phyloP scores from a whole-genome alignment of 2,113 vertebrate species.

The Columba janthina region DNA sequence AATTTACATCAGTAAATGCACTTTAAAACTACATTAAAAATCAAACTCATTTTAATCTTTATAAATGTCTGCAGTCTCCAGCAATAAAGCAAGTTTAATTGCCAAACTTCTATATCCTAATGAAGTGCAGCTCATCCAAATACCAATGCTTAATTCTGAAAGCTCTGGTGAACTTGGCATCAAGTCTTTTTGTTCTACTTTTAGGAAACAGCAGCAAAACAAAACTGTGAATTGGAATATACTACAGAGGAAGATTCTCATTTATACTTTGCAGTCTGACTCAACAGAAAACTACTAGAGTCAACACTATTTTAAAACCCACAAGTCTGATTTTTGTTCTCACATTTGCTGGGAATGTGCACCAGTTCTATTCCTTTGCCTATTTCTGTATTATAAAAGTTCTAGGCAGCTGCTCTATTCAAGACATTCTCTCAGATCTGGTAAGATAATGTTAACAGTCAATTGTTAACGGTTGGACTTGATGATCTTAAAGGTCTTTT shows the following conservation, averaged over 20 bases:
- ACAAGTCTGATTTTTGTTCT: not conserved
- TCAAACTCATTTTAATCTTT: conserved; percentile 11
- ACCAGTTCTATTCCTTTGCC: not conserved
- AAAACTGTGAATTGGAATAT: not conserved
- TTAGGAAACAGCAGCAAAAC: not conserved
- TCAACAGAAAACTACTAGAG: not conserved
- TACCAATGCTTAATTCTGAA: not conserved
- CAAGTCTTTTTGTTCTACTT: not conserved
- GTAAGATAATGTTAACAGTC: not conserved
- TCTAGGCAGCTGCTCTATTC: not conserved
- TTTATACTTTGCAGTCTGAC: not conserved
- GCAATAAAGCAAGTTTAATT: not conserved
- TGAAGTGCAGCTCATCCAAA: not conserved
- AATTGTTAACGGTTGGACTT: too few relatives aligned
- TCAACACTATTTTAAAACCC: not conserved
- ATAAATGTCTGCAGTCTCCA: not conserved
- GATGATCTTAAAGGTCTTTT: too few relatives aligned
- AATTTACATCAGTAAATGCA: conserved; percentile 7
- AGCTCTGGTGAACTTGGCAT: not conserved
- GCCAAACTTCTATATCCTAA: not conserved
- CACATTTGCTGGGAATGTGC: not conserved
- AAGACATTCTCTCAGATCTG: not conserved
- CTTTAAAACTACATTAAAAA: conserved; percentile 18
- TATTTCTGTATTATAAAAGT: not conserved
- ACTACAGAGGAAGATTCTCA: not conserved